Evolutionary conservation across 2,888 invertebrate genomes (phyloP).

Genomic region (Conus canariensis): DNA sequence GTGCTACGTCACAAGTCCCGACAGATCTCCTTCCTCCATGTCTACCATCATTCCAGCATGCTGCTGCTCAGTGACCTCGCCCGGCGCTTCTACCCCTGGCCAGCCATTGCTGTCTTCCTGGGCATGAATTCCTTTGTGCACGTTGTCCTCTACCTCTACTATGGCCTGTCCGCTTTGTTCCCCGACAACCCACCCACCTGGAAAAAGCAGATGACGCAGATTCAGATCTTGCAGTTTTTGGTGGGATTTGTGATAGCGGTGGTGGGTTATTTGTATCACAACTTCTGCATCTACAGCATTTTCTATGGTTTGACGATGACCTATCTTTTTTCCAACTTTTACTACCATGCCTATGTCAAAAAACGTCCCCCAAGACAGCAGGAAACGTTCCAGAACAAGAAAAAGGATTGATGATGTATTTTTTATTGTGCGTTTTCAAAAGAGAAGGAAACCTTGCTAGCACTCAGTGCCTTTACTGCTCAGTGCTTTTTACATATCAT

Average conservation of each 20-base stretch:
- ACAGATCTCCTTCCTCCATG: conserved; percentile 77
- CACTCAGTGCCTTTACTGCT: too few relatives aligned
- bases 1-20: conserved; percentile 72
- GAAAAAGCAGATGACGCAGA: conserved; percentile 74
- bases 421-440: neutral
- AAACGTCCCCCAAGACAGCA: conserved; percentile 43
- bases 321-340: conserved; percentile 74
- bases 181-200: conserved; percentile 69
- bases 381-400: neutral
- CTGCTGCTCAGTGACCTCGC: conserved; percentile 73
- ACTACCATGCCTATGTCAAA: conserved; percentile 69
- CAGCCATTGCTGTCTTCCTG: conserved; percentile 70
- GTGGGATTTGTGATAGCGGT: conserved; percentile 68
- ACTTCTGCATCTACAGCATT: conserved; percentile 76
- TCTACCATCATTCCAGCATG: conserved; percentile 77
- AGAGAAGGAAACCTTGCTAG: too few relatives aligned
- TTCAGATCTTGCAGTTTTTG: conserved; percentile 75
- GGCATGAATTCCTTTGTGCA: conserved; percentile 76
- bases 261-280: conserved; percentile 72
- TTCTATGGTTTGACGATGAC: conserved; percentile 74
- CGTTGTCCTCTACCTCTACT: conserved; percentile 74
- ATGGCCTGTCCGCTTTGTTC: conserved; percentile 68
- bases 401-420: neutral
- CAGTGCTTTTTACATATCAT: too few relatives aligned
- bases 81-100: conserved; percentile 69